Evolutionary conservation across 2,113 vertebrate species (phyloP).

Genomic region (Tyto alba): DNA sequence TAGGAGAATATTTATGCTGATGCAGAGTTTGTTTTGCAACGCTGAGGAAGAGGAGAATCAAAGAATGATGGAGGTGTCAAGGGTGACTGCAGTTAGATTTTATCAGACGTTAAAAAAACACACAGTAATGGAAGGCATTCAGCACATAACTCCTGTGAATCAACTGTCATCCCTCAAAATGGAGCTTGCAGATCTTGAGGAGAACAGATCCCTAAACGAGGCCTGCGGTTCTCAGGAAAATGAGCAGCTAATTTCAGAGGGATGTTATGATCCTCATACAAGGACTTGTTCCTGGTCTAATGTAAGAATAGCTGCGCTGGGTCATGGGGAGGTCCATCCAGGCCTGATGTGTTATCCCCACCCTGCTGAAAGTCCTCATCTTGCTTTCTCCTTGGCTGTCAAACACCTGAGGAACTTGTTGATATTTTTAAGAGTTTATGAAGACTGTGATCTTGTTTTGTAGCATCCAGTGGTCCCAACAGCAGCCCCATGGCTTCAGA

Average conservation of each 20-base stretch:
- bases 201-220: not conserved
- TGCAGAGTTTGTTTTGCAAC: not conserved
- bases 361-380: not conserved
- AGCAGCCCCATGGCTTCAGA: slow-evolving; percentile 71
- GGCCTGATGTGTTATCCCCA: not conserved
- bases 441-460: not conserved
- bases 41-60: not conserved
- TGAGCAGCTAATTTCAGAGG: not conserved
- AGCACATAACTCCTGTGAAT: not conserved
- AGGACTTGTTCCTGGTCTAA: not conserved
- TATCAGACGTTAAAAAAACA: not conserved
- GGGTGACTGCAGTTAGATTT: not conserved
- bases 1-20: not conserved
- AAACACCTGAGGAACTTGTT: not conserved
- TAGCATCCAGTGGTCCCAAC: slow-evolving; percentile 68
- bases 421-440: not conserved
- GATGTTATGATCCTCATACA: not conserved
- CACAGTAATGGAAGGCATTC: not conserved
- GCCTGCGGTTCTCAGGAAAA: not conserved
- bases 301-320: not conserved
- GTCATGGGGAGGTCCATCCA: not conserved
- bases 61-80: not conserved
- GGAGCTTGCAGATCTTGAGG: not conserved
- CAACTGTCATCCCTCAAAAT: not conserved
- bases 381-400: not conserved